Base-by-base conservation (phyloP, 2,113 vertebrate genomes). In the Desmodus rotundus region DNA sequence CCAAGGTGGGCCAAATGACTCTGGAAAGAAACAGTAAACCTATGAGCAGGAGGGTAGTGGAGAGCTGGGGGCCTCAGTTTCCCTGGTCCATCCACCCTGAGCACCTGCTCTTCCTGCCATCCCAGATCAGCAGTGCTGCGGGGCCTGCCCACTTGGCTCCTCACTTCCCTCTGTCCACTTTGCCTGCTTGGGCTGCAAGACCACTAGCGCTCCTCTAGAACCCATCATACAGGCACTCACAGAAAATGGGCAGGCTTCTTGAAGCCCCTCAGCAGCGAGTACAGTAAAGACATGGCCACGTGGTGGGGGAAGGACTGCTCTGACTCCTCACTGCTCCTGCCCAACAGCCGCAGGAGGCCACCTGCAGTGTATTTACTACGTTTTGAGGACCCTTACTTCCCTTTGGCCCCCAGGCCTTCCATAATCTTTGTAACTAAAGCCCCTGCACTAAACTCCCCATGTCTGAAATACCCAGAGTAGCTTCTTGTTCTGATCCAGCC, bases 21-120 rank as follows among this genome's bases (percentile, higher is more conserved):
- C 41, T 67, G 45, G 56, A 31, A 31, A 26, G 19, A 43, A 61
- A 47, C 24, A 43, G 19, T 7, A 11, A 17, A 6, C 3, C 2
- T 0, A 1, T 5, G 63, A 63, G 63, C 36, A 20, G n/a, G 6
- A 4, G 43, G 17, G 13, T 31, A 5, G 3, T 3, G 24, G 1
- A 19, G 36, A 13, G 24, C 2, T 1, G 19, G 47, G 16, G 58
- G 33, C 33, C 28, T 36, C n/a, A 77, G 72, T 20, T 10, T 43
- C 26, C 20, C 24, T 22, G 7, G 1, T 26, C 38, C 20, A 26
- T 2, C 47, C 45, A 22, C 7, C 19, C 67, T 17, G 56, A 54
- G 45, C 11, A 2, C 31, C 50, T 80, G 77, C 50, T 38, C 22
- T 36, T 16, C 52, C n/a, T 5, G 45, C 28, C 4, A 1, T 50